phyloP scores from a whole-genome alignment of 2,113 vertebrate species.

The Sturnus vulgaris region DNA sequence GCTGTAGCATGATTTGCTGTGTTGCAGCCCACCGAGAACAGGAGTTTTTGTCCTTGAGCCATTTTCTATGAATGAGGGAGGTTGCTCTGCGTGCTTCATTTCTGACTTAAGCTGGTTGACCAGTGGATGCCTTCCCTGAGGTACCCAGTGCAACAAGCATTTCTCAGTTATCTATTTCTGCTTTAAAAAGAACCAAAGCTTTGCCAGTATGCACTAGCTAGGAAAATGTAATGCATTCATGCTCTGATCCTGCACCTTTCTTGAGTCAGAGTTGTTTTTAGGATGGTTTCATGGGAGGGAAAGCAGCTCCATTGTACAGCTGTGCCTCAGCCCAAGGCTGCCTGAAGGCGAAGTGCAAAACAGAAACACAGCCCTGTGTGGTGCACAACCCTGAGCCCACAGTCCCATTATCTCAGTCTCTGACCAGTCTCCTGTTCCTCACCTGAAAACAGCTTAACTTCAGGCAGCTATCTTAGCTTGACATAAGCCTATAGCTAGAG shows the following conservation, averaged over 20 bases:
- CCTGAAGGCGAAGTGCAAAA: background rate
- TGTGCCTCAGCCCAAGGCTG: background rate
- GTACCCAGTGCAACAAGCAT: background rate
- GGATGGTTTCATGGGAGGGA: background rate
- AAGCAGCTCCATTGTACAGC: background rate
- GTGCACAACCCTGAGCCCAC: background rate
- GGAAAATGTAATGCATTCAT: background rate
- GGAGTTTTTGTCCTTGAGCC: background rate
- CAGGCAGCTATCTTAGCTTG: background rate
- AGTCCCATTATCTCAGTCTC: background rate
- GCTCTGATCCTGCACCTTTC: background rate
- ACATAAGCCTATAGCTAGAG: background rate
- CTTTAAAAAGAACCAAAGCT: background rate
- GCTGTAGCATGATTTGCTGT: background rate
- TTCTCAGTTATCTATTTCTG: background rate
- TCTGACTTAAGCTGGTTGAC: background rate
- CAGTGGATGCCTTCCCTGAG: background rate
- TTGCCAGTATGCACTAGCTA: background rate
- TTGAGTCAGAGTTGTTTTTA: background rate
- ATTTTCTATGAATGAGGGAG: background rate
- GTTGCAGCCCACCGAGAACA: background rate
- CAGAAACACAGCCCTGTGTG: background rate
- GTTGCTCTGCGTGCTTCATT: accelerated
- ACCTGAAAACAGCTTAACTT: background rate
- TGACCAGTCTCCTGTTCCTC: background rate